phyloP scores from a whole-genome alignment of 2,113 vertebrate species.

The Arothron firmamentum region DNA sequence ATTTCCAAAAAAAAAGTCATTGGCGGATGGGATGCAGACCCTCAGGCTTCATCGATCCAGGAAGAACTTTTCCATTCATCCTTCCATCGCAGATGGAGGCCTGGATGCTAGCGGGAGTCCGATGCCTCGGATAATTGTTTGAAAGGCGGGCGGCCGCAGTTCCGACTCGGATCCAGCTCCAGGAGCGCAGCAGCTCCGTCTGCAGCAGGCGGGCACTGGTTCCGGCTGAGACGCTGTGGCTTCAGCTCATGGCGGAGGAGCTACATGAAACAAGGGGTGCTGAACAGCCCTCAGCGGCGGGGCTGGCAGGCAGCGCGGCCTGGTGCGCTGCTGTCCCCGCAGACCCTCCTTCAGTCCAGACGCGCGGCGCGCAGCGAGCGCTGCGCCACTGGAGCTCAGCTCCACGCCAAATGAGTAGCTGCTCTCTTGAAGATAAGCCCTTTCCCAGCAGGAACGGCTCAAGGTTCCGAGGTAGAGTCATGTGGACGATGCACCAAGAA shows the following conservation, averaged over 20 bases:
- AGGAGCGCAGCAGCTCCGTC: background rate
- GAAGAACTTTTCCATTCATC: constrained; percentile 24
- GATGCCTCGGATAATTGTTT: constrained; percentile 18
- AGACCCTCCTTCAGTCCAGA: constrained; percentile 30
- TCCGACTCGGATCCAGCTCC: background rate
- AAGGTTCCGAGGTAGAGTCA: too few species aligned
- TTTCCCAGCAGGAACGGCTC: too few species aligned
- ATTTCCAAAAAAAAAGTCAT: constrained; percentile 17
- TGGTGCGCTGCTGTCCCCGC: constrained; percentile 22
- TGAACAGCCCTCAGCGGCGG: constrained; percentile 31
- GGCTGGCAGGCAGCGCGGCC: constrained; percentile 29
- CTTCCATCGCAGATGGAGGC: constrained; percentile 2
- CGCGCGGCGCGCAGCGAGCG: constrained; percentile 42
- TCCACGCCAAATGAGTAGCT: constrained; percentile 24
- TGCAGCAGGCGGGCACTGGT: background rate
- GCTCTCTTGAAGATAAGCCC: constrained; percentile 22
- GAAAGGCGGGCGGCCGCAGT: background rate
- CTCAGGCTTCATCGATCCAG: constrained; percentile 46
- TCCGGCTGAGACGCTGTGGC: background rate
- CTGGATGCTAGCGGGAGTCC: constrained; percentile 14
- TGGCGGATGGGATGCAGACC: constrained; percentile 30
- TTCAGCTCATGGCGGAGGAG: constrained; percentile 16
- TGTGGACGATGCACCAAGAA: too few species aligned
- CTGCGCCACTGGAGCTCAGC: constrained; percentile 36
- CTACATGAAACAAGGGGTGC: constrained; percentile 34